phyloP scores from a whole-genome alignment of 2,888 invertebrate species.

The Phania funesta region DNA sequence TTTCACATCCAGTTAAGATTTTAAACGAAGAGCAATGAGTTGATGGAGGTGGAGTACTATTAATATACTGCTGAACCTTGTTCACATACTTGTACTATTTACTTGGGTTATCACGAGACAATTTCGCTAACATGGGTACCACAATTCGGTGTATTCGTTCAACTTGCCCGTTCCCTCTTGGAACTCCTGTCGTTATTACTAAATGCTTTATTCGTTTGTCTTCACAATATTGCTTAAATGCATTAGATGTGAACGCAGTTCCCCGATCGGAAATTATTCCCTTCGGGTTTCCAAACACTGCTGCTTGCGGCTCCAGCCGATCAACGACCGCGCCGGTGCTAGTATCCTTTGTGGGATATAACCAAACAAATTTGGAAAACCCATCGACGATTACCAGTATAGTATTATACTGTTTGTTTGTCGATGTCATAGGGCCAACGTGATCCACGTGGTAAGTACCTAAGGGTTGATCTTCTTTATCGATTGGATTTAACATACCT shows the following conservation, averaged over 20 bases:
- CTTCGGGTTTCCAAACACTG: conserved; percentile 61
- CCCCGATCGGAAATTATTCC: conserved; percentile 74
- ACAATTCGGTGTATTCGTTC: conserved; percentile 74
- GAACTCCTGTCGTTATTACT: conserved; percentile 2
- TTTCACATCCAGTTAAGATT: conserved; percentile 34
- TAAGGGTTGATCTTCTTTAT: too few relatives aligned
- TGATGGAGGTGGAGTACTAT: conserved; percentile 57
- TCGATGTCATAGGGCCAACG: too few relatives aligned
- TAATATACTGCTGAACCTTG: conserved; percentile 65
- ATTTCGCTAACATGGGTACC: conserved; percentile 74
- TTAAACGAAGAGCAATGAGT: conserved; percentile 28
- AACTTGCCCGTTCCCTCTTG: conserved; percentile 13
- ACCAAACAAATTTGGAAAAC: conserved; percentile 74
- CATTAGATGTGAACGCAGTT: conserved; percentile 73
- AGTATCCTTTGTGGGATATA: conserved; percentile 73
- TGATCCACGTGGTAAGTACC: too few relatives aligned
- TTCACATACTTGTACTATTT: conserved; percentile 68
- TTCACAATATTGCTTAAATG: conserved; percentile 68
- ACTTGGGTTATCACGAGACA: conserved; percentile 72
- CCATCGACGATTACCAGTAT: neutral
- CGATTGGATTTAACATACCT: too few relatives aligned
- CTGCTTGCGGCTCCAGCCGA: conserved; percentile 27
- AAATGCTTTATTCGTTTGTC: conserved; percentile 67
- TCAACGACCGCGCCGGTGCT: conserved; percentile 59
- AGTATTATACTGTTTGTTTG: neutral